These are phyloP conservation scores for Tromatobia lineatoria DNA, from an alignment of 2,888 invertebrate species.

Conservation along the genomic window DNA sequence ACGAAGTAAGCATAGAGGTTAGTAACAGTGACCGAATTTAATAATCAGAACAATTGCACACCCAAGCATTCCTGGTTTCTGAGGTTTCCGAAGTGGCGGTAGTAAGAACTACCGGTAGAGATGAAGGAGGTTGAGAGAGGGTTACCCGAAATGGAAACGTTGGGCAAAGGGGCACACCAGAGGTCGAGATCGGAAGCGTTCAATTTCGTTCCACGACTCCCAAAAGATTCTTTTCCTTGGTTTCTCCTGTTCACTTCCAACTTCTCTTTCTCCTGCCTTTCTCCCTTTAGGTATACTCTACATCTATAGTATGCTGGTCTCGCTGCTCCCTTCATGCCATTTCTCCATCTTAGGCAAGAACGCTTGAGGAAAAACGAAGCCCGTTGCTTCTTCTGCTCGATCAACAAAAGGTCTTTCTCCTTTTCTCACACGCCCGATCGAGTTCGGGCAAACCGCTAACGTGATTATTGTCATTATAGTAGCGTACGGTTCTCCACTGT, in stretches of 20 bases:
- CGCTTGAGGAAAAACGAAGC: constrained; percentile 7
- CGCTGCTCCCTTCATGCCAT: constrained; percentile 27
- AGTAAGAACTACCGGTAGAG: background rate
- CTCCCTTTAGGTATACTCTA: constrained; percentile 15
- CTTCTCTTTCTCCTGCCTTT: constrained; percentile 37
- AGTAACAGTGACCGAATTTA: constrained; percentile 33
- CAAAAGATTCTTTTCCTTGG: constrained; percentile 71
- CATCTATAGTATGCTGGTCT: background rate
- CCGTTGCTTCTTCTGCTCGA: constrained; percentile 28
- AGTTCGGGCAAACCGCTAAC: constrained; percentile 1
- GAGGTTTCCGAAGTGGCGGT: constrained; percentile 7
- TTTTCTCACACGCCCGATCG: constrained; percentile 31
- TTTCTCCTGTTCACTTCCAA: constrained; percentile 40
- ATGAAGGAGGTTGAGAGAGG: constrained; percentile 31
- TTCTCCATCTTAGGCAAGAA: constrained; percentile 25
- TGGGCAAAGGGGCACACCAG: constrained; percentile 49
- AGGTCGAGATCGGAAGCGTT: constrained; percentile 73
- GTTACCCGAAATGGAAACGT: constrained; percentile 63
- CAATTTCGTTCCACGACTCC: constrained; percentile 77
- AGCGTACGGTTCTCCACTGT: background rate
- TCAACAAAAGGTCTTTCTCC: constrained; percentile 34
- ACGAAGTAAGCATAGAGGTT: background rate
- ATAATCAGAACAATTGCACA: constrained; percentile 41
- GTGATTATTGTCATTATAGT: constrained; percentile 41
- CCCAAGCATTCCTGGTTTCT: constrained; percentile 19